These are phyloP conservation scores for Gymnocheta viridis DNA, from an alignment of 2,888 invertebrate genomes.

Conservation along the genomic window DNA sequence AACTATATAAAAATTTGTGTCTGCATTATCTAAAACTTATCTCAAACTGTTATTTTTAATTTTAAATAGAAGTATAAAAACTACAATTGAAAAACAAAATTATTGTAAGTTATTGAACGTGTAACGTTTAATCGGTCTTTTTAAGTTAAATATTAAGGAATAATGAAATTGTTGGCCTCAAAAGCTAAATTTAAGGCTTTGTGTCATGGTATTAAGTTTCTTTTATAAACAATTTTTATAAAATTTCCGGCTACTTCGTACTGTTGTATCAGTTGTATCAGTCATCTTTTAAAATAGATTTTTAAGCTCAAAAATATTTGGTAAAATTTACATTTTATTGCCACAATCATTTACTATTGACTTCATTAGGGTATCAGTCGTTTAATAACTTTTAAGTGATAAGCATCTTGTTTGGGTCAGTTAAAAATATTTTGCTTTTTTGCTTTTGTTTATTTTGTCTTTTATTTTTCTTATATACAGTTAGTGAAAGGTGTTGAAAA, in stretches of 20 bases:
- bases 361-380: constrained; percentile 34
- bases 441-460: background rate
- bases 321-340: constrained; percentile 42
- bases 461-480: background rate
- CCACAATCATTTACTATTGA: constrained; percentile 29
- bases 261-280: too few species aligned
- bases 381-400: constrained; percentile 4
- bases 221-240: background rate
- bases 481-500: constrained; percentile 41
- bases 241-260: background rate
- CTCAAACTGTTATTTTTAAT: too few species aligned
- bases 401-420: constrained; percentile 4
- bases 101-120: background rate
- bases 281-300: constrained; percentile 6
- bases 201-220: background rate
- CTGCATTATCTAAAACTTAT: too few species aligned
- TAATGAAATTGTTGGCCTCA: background rate
- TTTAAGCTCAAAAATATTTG: background rate
- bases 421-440: background rate
- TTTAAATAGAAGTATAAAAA: too few species aligned
- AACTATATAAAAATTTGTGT: too few species aligned
- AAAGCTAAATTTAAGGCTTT: background rate
- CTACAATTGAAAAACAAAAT: background rate
- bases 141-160: background rate
- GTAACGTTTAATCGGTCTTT: background rate